Conservation (phyloP, 2,797 vertebrate species). For the Pseudochirops corinnae region DNA sequence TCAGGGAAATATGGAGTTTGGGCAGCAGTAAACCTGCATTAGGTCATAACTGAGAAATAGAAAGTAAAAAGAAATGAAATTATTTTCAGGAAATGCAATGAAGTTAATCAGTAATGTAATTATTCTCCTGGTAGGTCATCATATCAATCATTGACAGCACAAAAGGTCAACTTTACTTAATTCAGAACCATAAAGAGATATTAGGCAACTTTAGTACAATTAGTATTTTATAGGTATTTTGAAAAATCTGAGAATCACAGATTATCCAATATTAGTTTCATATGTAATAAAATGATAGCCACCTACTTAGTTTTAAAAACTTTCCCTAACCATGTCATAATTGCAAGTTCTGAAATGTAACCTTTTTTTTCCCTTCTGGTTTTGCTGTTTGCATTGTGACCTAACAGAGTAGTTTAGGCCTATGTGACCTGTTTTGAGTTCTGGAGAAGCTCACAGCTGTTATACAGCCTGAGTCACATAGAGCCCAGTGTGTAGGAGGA, state of each 20-base stretch:
- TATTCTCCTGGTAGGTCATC: constrained; percentile 18
- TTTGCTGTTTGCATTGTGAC: background rate
- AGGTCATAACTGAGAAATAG: background rate
- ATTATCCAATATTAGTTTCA: background rate
- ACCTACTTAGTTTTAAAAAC: background rate
- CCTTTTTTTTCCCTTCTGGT: background rate
- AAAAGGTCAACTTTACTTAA: constrained; percentile 11
- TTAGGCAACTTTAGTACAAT: background rate
- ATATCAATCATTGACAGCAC: background rate
- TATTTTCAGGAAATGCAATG: constrained; percentile 1
- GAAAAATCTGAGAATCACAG: constrained; percentile 4
- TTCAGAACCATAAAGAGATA: constrained; percentile 23
- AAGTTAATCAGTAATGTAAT: constrained; percentile 16
- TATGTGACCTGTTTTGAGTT: no score
- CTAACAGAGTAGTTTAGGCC: background rate
- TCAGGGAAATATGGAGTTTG: background rate
- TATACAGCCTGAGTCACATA: no score
- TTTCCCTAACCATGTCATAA: constrained; percentile 10
- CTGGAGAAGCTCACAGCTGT: no score
- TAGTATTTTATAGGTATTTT: constrained; percentile 4
- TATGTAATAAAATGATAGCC: constrained; percentile 4
- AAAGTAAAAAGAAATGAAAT: constrained; percentile 10
- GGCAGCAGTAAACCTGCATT: background rate
- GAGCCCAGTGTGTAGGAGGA: no score
- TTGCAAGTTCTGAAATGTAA: background rate